Conservation (phyloP, 2,888 invertebrate species). For the Scaptomyza tumidula region DNA sequence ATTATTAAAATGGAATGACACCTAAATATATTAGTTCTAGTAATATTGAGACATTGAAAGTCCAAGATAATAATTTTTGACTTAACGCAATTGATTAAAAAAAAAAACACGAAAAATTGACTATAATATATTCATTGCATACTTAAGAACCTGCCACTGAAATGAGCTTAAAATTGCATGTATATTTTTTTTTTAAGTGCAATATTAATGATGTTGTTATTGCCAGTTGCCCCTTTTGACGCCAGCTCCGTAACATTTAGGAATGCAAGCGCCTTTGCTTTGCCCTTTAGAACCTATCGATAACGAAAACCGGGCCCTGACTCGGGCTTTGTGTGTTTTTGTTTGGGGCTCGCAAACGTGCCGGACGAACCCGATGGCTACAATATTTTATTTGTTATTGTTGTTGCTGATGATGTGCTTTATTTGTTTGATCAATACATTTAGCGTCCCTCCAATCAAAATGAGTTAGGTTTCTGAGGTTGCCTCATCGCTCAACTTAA, state of each 20-base stretch:
- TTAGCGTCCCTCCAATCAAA: constrained; percentile 51
- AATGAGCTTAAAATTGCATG: not conserved
- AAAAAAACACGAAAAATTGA: too few species aligned
- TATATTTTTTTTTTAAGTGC: not conserved
- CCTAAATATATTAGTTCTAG: too few species aligned
- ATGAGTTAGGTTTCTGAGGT: constrained; percentile 15
- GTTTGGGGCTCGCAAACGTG: constrained; percentile 11
- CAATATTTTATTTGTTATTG: constrained; percentile 8
- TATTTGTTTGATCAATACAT: constrained; percentile 75
- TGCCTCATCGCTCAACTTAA: constrained; percentile 41
- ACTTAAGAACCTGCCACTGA: too few species aligned
- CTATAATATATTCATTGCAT: too few species aligned
- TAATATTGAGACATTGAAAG: too few species aligned
- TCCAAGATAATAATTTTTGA: too few species aligned
- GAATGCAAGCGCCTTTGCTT: constrained; percentile 8
- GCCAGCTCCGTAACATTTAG: not conserved
- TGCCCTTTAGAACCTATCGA: constrained; percentile 34
- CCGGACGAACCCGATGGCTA: constrained; percentile 12
- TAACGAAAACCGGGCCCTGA: constrained; percentile 3
- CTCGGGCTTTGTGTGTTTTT: not conserved
- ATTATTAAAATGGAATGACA: not conserved
- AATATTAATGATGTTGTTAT: not conserved
- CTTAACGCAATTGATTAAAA: too few species aligned
- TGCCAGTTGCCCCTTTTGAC: constrained; percentile 1
- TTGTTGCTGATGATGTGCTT: constrained; percentile 54